Evolutionary conservation across 1,140 invertebrate genomes (phyloP), one percentile per base, ranked within the genome.

Genomic region (Thaumetopoea pityocampa): DNA sequence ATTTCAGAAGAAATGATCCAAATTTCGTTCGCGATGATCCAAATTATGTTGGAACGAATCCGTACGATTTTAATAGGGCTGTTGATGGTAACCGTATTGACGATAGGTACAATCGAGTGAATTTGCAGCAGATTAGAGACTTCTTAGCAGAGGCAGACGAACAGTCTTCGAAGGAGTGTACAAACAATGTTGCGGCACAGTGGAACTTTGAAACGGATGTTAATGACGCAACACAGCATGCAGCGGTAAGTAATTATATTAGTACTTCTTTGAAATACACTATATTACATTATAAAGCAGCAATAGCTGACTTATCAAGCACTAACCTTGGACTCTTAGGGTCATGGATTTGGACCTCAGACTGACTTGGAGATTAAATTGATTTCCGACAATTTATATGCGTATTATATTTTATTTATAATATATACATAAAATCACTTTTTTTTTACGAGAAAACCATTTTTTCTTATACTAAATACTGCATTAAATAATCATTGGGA

Each of bases 181-280:
- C 92, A 1, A 90, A 90, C 15, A 94, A 95, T 71, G 93, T 95
- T 15, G 90, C 89, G 0, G 92, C 93, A 0, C 93, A 95, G 56
- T 96, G 94, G 94, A 90, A 92, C 65, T 96, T 94, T 70, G 93
- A 95, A 79, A 95, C 94, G 0, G 92, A 95, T 68, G 92, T 95
- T 3, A 95, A 94, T 67, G 92, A 93, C 70, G 89, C 86, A 33
- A 94, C 92, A 0, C 93, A 95, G 78, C 78, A 92, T 43, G 89
- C 91, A 72, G 94, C 94, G 73, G 94, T 95, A 77, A 92, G 92
- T 90, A 0, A 17, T 20, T 34, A 20, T 15, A 18, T 20, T 10
- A 23, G 6, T n/a, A 10, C n/a, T n/a, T n/a, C n/a, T n/a, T n/a
- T n/a, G n/a, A n/a, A n/a, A n/a, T n/a, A n/a, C n/a, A n/a, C n/a